These are phyloP conservation scores for Pinctada fucata DNA, from an alignment of 2,888 invertebrate genomes.

Conservation along the genomic window DNA sequence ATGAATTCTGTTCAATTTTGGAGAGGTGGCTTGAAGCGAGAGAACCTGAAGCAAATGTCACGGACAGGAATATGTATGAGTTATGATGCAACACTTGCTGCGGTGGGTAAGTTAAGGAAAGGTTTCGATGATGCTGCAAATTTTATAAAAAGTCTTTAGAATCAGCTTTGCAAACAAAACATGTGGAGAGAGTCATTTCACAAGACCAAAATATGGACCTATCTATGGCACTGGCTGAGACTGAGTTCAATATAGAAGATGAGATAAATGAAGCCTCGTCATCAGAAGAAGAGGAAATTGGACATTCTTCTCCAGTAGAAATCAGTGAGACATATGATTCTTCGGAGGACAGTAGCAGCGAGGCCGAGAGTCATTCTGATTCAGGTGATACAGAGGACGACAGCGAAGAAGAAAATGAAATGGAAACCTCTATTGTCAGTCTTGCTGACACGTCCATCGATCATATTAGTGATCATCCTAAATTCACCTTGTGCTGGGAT, in stretches of 20 bases:
- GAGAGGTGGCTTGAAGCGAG: slow-evolving; percentile 36
- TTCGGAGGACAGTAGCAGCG: not conserved
- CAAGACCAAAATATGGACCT: not conserved
- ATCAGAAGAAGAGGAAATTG: slow-evolving; percentile 1
- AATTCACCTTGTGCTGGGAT: slow-evolving; percentile 44
- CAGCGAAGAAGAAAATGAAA: not conserved
- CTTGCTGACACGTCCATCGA: not conserved
- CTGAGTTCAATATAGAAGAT: slow-evolving; percentile 22
- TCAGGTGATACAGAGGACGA: not conserved
- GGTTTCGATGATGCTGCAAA: slow-evolving; percentile 15
- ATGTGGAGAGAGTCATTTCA: no score
- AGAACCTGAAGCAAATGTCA: slow-evolving; percentile 37
- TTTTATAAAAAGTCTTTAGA: not conserved
- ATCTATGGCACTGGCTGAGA: slow-evolving; percentile 9
- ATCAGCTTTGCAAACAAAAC: slow-evolving; percentile 7
- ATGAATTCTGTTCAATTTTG: slow-evolving; percentile 43
- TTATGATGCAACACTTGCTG: slow-evolving; percentile 29
- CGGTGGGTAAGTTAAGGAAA: slow-evolving; percentile 31
- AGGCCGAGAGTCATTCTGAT: not conserved
- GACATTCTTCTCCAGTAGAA: not conserved
- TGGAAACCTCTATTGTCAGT: not conserved
- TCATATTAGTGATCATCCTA: slow-evolving; percentile 7
- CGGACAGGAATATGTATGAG: slow-evolving; percentile 33
- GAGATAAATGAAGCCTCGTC: slow-evolving; percentile 9
- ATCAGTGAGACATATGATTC: not conserved